phyloP scores from a whole-genome alignment of 1,140 invertebrate species.

The Drosophila watanabei region DNA sequence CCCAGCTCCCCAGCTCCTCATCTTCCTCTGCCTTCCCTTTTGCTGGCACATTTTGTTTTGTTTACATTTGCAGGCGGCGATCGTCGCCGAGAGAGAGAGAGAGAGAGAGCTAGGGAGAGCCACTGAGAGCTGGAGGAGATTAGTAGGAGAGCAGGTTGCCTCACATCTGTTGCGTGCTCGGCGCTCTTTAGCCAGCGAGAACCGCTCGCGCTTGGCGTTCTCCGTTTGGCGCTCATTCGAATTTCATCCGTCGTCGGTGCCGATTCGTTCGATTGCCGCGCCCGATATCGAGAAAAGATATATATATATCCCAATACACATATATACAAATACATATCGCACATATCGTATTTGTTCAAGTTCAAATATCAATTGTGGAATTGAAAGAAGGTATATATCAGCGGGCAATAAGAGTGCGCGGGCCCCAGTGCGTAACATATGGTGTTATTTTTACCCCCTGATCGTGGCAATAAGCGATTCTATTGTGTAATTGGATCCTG shows the following conservation, averaged over 20 bases:
- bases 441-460: conserved; percentile 66
- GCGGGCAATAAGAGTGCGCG: conserved; percentile 41
- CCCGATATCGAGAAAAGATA: conserved; percentile 66
- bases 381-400: conserved; percentile 47
- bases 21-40: conserved; percentile 22
- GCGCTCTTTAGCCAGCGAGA: conserved; percentile 21
- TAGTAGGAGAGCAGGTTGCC: conserved; percentile 19
- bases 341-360: conserved; percentile 56
- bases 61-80: conserved; percentile 69
- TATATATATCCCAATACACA: conserved; percentile 40
- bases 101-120: conserved; percentile 21
- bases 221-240: conserved; percentile 58
- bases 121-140: conserved; percentile 16
- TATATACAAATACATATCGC: conserved; percentile 37
- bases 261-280: conserved; percentile 69
- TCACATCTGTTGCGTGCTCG: conserved; percentile 25
- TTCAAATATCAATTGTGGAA: conserved; percentile 74
- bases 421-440: conserved; percentile 76
- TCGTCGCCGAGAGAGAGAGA: conserved; percentile 54
- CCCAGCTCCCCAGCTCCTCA: neutral
- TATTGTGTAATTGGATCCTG: conserved; percentile 65
- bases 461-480: conserved; percentile 42
- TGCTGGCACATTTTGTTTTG: conserved; percentile 62
- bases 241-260: conserved; percentile 76
- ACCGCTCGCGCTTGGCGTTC: conserved; percentile 13